Conservation (phyloP, 1,140 invertebrate species). For the Drosophila kikkawai region DNA sequence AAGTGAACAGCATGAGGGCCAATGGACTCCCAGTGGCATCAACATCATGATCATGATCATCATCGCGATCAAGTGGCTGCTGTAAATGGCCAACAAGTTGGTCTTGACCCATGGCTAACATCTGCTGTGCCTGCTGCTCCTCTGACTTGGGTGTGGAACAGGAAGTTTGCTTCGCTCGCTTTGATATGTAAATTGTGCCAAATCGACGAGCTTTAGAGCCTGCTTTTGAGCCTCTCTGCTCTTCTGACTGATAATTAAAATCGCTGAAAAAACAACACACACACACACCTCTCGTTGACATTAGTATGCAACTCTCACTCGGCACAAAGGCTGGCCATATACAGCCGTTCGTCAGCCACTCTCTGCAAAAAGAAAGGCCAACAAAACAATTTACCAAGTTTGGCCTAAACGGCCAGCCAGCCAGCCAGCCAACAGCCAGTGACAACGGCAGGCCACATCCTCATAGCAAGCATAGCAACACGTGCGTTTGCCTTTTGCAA, state of each 20-base stretch:
- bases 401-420: slow-evolving; percentile 70
- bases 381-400: slow-evolving; percentile 84
- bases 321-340: slow-evolving; percentile 50
- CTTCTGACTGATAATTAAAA: slow-evolving; percentile 67
- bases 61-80: slow-evolving; percentile 33
- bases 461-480: slow-evolving; percentile 82
- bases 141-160: slow-evolving; percentile 43
- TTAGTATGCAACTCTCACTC: slow-evolving; percentile 84
- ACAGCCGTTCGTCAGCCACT: slow-evolving; percentile 31
- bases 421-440: slow-evolving; percentile 20
- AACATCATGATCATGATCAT: slow-evolving; percentile 27
- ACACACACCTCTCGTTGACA: slow-evolving; percentile 33
- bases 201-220: slow-evolving; percentile 59
- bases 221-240: slow-evolving; percentile 3
- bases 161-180: slow-evolving; percentile 59
- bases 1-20: slow-evolving; percentile 72
- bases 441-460: slow-evolving; percentile 69
- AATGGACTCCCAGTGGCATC: slow-evolving; percentile 66
- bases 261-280: slow-evolving; percentile 20
- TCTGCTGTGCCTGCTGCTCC: slow-evolving; percentile 46
- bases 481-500: slow-evolving; percentile 82
- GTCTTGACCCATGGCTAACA: slow-evolving; percentile 70
- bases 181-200: slow-evolving; percentile 79
- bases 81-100: slow-evolving; percentile 63
- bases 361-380: slow-evolving; percentile 67